These are phyloP conservation scores for Stenichneumon culpator DNA, from an alignment of 2,888 invertebrate species.

Conservation along the genomic window DNA sequence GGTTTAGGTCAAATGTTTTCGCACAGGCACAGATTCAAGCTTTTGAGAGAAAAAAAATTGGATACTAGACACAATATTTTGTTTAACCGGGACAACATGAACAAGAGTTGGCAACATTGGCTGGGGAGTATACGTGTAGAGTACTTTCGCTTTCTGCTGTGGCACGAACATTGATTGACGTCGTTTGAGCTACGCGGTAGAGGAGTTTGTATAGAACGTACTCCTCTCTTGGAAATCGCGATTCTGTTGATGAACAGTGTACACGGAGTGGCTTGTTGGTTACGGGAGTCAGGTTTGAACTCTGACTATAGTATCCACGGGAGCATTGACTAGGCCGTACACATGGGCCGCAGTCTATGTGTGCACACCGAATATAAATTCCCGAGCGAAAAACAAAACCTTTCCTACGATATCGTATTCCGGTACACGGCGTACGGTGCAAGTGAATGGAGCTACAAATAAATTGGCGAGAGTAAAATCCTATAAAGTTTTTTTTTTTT, in stretches of 20 bases:
- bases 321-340: background rate
- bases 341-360: background rate
- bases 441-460: background rate
- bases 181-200: background rate
- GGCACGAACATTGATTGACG: slow-evolving; percentile 15
- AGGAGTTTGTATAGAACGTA: background rate
- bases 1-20: too few species aligned
- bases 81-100: background rate
- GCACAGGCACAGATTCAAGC: background rate
- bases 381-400: slow-evolving; percentile 6
- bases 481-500: background rate
- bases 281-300: slow-evolving; percentile 4
- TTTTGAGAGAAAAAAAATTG: too few species aligned
- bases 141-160: background rate
- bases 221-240: background rate
- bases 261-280: background rate
- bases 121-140: background rate
- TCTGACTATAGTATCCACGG: background rate
- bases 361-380: slow-evolving; percentile 8
- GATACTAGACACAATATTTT: background rate
- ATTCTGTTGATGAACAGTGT: slow-evolving; percentile 5
- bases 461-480: background rate
- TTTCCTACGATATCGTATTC: background rate
- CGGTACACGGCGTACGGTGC: background rate
- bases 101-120: background rate